Base-by-base conservation (phyloP, 2,113 vertebrate genomes). In the Notothenia rossii region DNA sequence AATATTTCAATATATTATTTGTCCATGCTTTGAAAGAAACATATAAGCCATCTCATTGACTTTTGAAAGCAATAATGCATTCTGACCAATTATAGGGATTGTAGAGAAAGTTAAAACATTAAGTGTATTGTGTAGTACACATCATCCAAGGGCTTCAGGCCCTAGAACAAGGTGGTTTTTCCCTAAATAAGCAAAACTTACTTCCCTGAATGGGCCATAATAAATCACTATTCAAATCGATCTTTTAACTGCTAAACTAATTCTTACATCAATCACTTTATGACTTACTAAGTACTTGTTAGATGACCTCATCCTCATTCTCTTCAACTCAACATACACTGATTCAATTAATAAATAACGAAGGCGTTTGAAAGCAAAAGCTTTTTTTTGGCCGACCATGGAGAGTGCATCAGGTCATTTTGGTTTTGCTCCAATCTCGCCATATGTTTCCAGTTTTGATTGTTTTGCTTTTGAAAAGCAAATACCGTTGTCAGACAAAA, bases 361-460 rank as follows among this genome's bases (percentile, higher is more conserved):
- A 66, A 76, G 10, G 18, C 46, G 60, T 74, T 51, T 25, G 73
- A 84, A 89, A 81, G 69, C 68, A 55, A 82, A 69, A 51, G 55
- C 45, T 69, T 72, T 64, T 68, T 18, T 51, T 40, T 60, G 49
- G 51, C 64, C n/a, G 58, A 66, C 22, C 10, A 4, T 11, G 17
- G 20, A 72, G 60, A 82, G 81, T 77, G 51, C 75, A 72, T 78
- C 65, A 63, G 84, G 82, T 84, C 73, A 70, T 75, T 83, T 64
- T 87, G 82, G 78, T 79, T 70, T 72, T 33, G 48, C 65, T 92
- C 84, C 88, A 88, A 40, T 69, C 64, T 58, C 50, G 6, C 60
- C 89, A 92, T 81, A 75, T 92, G 89, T 89, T 93, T 92, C 59
- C 71, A 87, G 67, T 80, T 87, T 86, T 87, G 78, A 75, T 85